A percentile compares a stretch with the other conserved stretches of the same genome.
Conservation (phyloP, 2,113 vertebrate genomes). For the Chaenogobius annularis region DNA sequence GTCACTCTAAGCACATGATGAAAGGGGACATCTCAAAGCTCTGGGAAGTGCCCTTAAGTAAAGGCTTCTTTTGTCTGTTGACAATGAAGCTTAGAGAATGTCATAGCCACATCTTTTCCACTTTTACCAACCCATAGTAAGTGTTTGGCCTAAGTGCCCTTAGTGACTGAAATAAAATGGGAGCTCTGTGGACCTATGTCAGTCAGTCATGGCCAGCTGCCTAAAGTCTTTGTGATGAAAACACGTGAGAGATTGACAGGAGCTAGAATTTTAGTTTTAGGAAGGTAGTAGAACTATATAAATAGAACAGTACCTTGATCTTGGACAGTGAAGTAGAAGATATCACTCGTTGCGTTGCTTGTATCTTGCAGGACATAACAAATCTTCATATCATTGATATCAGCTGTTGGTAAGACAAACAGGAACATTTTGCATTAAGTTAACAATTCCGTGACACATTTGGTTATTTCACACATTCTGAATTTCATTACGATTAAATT, state of each 20-base stretch:
- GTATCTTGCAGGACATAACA: slow-evolving; percentile 80
- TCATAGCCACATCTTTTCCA: slow-evolving; percentile 34
- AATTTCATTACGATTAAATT: slow-evolving; percentile 25
- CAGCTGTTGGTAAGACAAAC: slow-evolving; percentile 69
- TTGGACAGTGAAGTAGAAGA: slow-evolving; percentile 86
- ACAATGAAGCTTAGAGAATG: slow-evolving; percentile 51
- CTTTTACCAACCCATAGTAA: slow-evolving; percentile 45
- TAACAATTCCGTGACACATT: slow-evolving; percentile 16
- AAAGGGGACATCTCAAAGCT: slow-evolving; percentile 41
- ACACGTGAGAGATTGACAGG: slow-evolving; percentile 51
- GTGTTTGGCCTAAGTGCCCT: slow-evolving; percentile 41
- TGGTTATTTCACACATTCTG: slow-evolving; percentile 26
- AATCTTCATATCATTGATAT: slow-evolving; percentile 86
- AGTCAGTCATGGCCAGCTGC: slow-evolving; percentile 67
- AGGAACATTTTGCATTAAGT: slow-evolving; percentile 12
- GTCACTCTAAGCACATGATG: slow-evolving; percentile 43
- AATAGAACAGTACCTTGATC: slow-evolving; percentile 69
- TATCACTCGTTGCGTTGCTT: slow-evolving; percentile 81
- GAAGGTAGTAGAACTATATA: slow-evolving; percentile 38
- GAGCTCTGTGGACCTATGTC: slow-evolving; percentile 20
- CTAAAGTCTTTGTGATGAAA: slow-evolving; percentile 70
- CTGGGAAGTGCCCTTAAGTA: slow-evolving; percentile 22
- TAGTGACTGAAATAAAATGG: slow-evolving; percentile 54
- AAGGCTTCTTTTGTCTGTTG: slow-evolving; percentile 49
- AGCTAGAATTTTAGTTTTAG: slow-evolving; percentile 45